Evolutionary conservation across 2,113 vertebrate genomes (phyloP).

Genomic region (Castor canadensis): DNA sequence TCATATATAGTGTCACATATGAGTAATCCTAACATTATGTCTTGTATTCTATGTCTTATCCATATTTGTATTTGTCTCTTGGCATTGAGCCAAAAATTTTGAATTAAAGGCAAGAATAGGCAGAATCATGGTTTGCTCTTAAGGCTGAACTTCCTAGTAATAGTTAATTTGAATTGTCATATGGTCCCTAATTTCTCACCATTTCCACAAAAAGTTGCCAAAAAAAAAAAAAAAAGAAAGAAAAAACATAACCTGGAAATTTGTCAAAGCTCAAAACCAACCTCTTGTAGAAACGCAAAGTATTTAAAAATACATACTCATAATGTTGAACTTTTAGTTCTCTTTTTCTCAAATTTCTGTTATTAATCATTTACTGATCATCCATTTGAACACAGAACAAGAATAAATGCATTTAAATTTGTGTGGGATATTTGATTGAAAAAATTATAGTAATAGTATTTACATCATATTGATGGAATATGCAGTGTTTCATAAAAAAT

Average conservation of each 20-base stretch:
- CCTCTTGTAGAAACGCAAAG: not conserved
- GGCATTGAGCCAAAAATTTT: not conserved
- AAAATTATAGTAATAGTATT: not conserved
- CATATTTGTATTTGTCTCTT: not conserved
- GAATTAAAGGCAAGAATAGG: not conserved
- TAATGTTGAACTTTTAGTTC: not conserved
- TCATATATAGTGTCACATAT: not conserved
- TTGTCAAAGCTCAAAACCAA: not conserved
- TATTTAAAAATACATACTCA: not conserved
- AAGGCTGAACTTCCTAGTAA: not conserved
- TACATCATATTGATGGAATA: not conserved
- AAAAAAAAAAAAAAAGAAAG: not conserved
- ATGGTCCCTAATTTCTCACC: not conserved
- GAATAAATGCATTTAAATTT: not conserved
- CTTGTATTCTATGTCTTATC: not conserved
- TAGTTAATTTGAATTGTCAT: not conserved
- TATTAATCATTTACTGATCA: not conserved
- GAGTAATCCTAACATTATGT: not conserved
- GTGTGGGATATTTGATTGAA: not conserved
- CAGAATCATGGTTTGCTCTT: not conserved
- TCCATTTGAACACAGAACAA: not conserved
- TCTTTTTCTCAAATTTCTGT: not conserved
- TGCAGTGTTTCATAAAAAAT: no score
- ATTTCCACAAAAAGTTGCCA: not conserved
- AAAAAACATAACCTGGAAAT: not conserved